Conservation (phyloP, 2,888 invertebrate species). For the Galeopsomyia nigrocyanea region DNA sequence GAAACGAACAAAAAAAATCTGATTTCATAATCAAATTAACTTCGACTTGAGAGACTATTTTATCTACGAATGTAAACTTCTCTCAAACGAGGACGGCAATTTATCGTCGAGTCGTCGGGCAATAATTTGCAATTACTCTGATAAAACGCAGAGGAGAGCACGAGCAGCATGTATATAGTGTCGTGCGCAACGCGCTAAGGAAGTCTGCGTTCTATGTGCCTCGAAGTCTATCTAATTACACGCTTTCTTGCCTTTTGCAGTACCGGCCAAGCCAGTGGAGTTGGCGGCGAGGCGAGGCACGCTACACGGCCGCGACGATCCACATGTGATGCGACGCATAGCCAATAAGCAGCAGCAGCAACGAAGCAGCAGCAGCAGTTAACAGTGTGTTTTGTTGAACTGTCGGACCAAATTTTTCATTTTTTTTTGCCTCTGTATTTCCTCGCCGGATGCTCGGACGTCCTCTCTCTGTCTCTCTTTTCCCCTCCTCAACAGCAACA, state of each 20-base stretch:
- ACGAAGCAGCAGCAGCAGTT: constrained; percentile 50
- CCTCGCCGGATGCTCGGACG: constrained; percentile 41
- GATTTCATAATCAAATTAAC: neutral
- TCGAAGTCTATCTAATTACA: too few species aligned
- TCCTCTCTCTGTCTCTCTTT: neutral
- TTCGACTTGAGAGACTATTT: too few species aligned
- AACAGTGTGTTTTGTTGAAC: constrained; percentile 51
- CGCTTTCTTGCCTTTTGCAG: constrained; percentile 71
- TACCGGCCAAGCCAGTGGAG: constrained; percentile 96
- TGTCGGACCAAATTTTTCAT: constrained; percentile 58
- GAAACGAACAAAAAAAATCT: constrained; percentile 14
- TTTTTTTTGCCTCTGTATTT: constrained; percentile 60
- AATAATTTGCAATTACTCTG: constrained; percentile 5
- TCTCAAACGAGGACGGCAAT: too few species aligned
- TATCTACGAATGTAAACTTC: too few species aligned
- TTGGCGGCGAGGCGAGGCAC: constrained; percentile 91
- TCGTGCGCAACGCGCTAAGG: too few species aligned
- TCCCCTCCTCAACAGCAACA: neutral
- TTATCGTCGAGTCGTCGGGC: too few species aligned
- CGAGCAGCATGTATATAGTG: too few species aligned
- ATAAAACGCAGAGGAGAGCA: constrained; percentile 19
- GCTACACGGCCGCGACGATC: constrained; percentile 94
- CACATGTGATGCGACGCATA: constrained; percentile 80
- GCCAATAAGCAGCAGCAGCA: constrained; percentile 26
- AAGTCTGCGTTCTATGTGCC: too few species aligned